Conservation (phyloP, 2,888 invertebrate species). For the Creontiades dilutus region DNA sequence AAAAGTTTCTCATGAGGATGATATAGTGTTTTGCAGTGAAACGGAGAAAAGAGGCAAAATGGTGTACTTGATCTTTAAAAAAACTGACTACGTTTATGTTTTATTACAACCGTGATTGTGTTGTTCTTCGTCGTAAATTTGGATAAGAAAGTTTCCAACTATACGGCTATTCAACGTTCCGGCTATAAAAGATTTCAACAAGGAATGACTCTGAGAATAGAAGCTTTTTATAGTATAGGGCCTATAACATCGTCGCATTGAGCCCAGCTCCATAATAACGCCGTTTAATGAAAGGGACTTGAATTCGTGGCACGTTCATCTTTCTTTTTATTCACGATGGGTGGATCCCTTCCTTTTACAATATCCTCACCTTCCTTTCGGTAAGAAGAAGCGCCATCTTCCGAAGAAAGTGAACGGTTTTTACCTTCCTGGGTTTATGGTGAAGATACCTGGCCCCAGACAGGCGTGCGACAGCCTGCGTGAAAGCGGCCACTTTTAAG, state of each 20-base stretch:
- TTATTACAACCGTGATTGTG: too few species aligned
- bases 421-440: constrained; percentile 1
- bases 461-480: constrained; percentile 42
- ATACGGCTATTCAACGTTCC: not conserved
- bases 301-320: constrained; percentile 13
- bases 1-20: too few species aligned
- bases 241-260: not conserved
- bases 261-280: not conserved
- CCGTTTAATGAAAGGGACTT: not conserved
- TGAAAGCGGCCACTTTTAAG: constrained; percentile 52
- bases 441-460: not conserved
- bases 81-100: too few species aligned
- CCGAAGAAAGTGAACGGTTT: constrained; percentile 1
- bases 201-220: not conserved
- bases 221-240: not conserved
- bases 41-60: too few species aligned
- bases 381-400: constrained; percentile 19
- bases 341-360: not conserved
- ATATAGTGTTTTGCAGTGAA: too few species aligned
- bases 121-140: too few species aligned
- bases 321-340: not conserved
- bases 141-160: not conserved
- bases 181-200: not conserved
- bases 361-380: not conserved
- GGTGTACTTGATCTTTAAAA: too few species aligned